Evolutionary conservation across 2,797 vertebrate species (phyloP), one percentile per base, ranked within the genome.

Genomic region (Erpetoichthys calabaricus): DNA sequence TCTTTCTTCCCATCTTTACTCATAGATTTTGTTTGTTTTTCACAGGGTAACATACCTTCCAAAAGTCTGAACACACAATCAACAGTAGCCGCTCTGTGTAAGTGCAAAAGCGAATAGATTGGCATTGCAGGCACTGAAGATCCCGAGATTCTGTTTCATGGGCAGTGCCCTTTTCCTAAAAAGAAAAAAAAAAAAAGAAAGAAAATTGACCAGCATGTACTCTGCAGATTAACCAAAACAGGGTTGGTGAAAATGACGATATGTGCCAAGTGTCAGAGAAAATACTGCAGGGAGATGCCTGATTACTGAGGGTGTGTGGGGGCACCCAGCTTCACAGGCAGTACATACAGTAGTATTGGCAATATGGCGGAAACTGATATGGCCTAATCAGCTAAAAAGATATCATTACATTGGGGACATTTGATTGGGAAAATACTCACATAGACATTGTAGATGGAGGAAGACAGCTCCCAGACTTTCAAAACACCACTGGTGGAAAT

Each of bases 391-490:
- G 25, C 25, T 25, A 25, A 25, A 25, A 25, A 25, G 25, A 25
- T 25, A 25, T n/a, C n/a, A n/a, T 25, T 25, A 25, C 25, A 25
- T 25, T 25, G 25, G 25, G 25, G 25, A 25, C 25, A 25, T 25
- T 25, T 25, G 25, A 25, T 25, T 25, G 25, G 2, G 25, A 25
- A 25, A 25, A 25, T 25, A 25, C 25, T 25, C 25, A 25, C 25
- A 25, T 25, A 25, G 25, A 25, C 25, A 25, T 25, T 25, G 25
- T 25, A 25, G 25, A 25, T 25, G 25, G 25, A 25, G 25, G 80
- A 82, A 51, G 83, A 86, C 0, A 88, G 62, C 53, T 83, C 76
- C 85, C 85, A 88, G 2, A 81, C 78, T 67, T 80, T 81, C n/a
- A 88, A 75, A 51, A 75, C 73, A 45, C 86, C 86, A 3, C 74